Base-by-base conservation (phyloP, 2,888 invertebrate genomes). In the Apomyelois bistriatella region DNA sequence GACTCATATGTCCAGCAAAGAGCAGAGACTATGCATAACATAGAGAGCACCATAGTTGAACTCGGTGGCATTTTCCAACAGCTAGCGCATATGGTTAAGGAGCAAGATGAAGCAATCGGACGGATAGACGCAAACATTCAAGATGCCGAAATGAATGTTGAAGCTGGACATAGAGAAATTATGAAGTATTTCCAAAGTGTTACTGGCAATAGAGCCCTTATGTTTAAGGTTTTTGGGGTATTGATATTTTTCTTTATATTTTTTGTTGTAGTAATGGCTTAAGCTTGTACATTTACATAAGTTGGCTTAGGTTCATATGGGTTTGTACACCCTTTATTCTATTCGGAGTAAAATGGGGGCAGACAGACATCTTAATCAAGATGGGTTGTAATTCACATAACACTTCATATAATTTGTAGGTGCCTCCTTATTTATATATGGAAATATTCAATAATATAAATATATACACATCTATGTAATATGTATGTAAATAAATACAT, bases 201-300 rank as follows among this genome's bases (percentile, higher is more conserved):
- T 36, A 97, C 98, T 12, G 97, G 97, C 59, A 99, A 99, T 90
- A 94, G 99, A 69, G 99, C 99, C 95, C 92, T 99, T 32, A 99
- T 99, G 98, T 96, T 99, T 68, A 99, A 99, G 92, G 95, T 99
- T 64, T 99, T 99, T 90, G 99, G 96, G 52, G 97, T 99, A 58
- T 92, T 99, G 53, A 98, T 99, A 92, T 96, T 99, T 78, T 99
- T 99, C 93, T 99, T 99, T 83, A 95, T 99, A 85, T 97, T 99
- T 82, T 99, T 99, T 92, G 96, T 99, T 78, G 95, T 99, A 66
- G 98, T 99, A 88, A 92, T 99, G 92, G 97, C 98, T 71, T 94
- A 91, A 40, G 10, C 15, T 43, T 17, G 5, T n/a, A 43, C 10
- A 7, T 32, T 4, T 32, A 6, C 7, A 32, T 9, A 4, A 32